phyloP scores from a whole-genome alignment of 2,888 invertebrate species.

The Griposia aprilina region DNA sequence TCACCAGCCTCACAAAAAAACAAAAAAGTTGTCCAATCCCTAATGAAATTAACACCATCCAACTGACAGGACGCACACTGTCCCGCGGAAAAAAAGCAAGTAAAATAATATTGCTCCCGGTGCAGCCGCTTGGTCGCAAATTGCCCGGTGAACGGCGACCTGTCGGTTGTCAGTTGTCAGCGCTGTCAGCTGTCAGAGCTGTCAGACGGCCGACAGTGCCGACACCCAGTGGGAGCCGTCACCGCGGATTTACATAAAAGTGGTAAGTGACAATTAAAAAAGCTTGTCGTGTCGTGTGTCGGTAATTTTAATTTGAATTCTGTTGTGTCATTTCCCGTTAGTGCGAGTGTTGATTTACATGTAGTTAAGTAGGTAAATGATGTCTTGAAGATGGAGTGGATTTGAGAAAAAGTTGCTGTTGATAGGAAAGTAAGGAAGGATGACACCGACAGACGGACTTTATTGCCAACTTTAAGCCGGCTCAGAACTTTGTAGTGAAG shows the following conservation, averaged over 20 bases:
- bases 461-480: background rate
- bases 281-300: constrained; percentile 75
- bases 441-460: background rate
- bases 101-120: constrained; percentile 78
- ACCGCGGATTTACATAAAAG: constrained; percentile 87
- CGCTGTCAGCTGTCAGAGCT: constrained; percentile 80
- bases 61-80: constrained; percentile 66
- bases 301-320: constrained; percentile 65
- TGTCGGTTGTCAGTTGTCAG: constrained; percentile 86
- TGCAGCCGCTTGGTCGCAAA: constrained; percentile 81
- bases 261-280: constrained; percentile 85
- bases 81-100: constrained; percentile 65
- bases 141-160: constrained; percentile 82
- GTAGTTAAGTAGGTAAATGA: constrained; percentile 18
- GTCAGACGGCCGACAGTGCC: constrained; percentile 83
- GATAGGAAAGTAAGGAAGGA: background rate
- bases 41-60: constrained; percentile 67
- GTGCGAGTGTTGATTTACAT: constrained; percentile 49
- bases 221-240: constrained; percentile 80
- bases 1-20: constrained; percentile 15
- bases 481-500: background rate
- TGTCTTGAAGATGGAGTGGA: background rate
- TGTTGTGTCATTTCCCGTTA: constrained; percentile 69
- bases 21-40: constrained; percentile 43
- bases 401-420: background rate